Evolutionary conservation across 2,113 vertebrate species (phyloP), one percentile per base, ranked within the genome.

Genomic region (Martes martes): DNA sequence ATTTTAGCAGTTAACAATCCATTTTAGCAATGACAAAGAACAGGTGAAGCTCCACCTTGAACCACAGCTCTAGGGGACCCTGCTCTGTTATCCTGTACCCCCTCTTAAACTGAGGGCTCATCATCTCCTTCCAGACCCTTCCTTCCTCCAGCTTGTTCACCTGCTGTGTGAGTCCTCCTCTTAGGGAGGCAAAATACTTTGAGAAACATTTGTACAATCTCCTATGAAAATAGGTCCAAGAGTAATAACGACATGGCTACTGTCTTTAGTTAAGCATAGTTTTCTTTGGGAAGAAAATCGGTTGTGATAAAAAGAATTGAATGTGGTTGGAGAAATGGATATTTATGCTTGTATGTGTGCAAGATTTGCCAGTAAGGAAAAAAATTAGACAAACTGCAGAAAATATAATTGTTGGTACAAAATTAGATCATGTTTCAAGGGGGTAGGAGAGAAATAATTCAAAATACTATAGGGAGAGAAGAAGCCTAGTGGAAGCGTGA

Each of bases 281-380:
- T 89, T 95, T 96, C 73, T 83, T 92, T 80, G 18, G 85, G 24
- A 80, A 93, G 89, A 81, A 95, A 94, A 69, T 81, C 33, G 42
- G n/a, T 52, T 10, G 2, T 81, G 69, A 86, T 89, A 80, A 94
- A 89, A 96, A 76, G 79, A 87, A 59, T 10, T 92, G 39, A 74
- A 79, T 83, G 7, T 79, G 57, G 28, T 82, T 81, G 63, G 91
- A 89, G 88, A 96, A 91, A 93, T 55, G 69, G 95, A 47, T 13
- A 69, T 50, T 28, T 90, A 67, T 76, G 83, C 36, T 61, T 95
- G 69, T 94, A 9, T 45, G 21, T 74, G 59, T 76, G 39, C 31
- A 24, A 57, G 65, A 88, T 88, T 93, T 93, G 67, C 86, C 89
- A 96, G 31, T 67, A 80, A 84, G 82, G 50, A 83, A 67, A 84